A percentile compares a stretch with the other conserved stretches of the same genome.
Evolutionary conservation across 1,140 invertebrate species (phyloP).

Genomic region (Bilobella aurantiaca): DNA sequence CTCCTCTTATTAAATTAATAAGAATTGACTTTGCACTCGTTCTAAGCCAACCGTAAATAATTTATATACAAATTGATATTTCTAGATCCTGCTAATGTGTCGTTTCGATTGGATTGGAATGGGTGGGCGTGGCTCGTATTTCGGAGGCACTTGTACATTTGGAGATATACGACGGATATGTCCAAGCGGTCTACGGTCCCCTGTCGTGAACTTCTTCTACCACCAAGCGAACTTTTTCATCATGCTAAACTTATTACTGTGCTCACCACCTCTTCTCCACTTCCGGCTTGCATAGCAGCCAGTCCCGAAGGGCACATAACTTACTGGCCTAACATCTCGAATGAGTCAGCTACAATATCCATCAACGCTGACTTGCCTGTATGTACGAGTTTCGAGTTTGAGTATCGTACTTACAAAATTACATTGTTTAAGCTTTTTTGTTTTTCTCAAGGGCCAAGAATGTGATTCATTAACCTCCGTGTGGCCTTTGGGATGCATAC

Average conservation of each 20-base stretch:
- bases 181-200: slow-evolving; percentile 30
- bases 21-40: no score
- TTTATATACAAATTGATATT: not conserved
- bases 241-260: slow-evolving; percentile 77
- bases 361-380: slow-evolving; percentile 66
- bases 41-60: not conserved
- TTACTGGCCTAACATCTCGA: slow-evolving; percentile 81
- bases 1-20: no score
- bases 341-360: slow-evolving; percentile 75
- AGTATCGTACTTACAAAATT: no score
- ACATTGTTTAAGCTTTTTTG: not conserved
- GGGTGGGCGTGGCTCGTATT: slow-evolving; percentile 81
- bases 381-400: not conserved
- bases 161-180: slow-evolving; percentile 54
- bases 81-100: slow-evolving; percentile 20
- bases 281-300: slow-evolving; percentile 78
- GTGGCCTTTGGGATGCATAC: slow-evolving; percentile 61
- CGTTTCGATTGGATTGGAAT: slow-evolving; percentile 46
- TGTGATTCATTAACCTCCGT: slow-evolving; percentile 64
- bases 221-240: slow-evolving; percentile 82
- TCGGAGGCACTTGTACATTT: slow-evolving; percentile 70
- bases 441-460: slow-evolving; percentile 48
- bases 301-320: slow-evolving; percentile 84
- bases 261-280: slow-evolving; percentile 47
- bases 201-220: slow-evolving; percentile 72